phyloP scores from a whole-genome alignment of 1,140 invertebrate genomes.

The Drosophila biarmipes region DNA sequence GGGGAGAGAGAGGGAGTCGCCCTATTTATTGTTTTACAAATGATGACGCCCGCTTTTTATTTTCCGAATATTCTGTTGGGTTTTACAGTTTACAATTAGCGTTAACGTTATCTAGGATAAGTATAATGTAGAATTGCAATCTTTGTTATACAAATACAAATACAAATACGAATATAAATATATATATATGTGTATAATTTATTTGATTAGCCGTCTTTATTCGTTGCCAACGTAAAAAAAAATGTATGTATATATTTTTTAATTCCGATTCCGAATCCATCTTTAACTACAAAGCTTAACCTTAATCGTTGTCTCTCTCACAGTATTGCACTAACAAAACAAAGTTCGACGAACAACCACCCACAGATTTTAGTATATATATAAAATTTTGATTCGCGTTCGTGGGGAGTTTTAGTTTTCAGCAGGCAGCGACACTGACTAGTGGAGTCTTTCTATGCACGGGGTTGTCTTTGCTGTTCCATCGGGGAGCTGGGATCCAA shows the following conservation, averaged over 20 bases:
- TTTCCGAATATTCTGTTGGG: constrained; percentile 52
- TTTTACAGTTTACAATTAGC: constrained; percentile 39
- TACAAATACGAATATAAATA: constrained; percentile 40
- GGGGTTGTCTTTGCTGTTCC: constrained; percentile 13
- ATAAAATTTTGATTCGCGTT: constrained; percentile 11
- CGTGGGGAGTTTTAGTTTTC: constrained; percentile 9
- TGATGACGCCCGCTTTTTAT: constrained; percentile 45
- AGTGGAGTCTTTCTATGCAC: constrained; percentile 24
- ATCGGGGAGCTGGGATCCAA: not conserved
- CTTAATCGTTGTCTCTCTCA: constrained; percentile 19
- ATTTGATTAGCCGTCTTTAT: constrained; percentile 50
- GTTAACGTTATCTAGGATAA: constrained; percentile 56
- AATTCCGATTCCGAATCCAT: constrained; percentile 1
- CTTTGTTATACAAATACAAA: constrained; percentile 57
- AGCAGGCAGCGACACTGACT: constrained; percentile 33
- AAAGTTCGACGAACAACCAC: not conserved
- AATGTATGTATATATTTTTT: not conserved
- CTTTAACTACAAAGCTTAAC: constrained; percentile 32
- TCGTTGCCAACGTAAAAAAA: constrained; percentile 14
- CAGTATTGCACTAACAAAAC: constrained; percentile 18
- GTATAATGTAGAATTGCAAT: constrained; percentile 55
- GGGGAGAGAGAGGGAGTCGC: not conserved
- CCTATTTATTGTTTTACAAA: constrained; percentile 43
- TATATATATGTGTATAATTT: constrained; percentile 26
- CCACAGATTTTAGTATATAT: constrained; percentile 1